Evolutionary conservation across 1,140 invertebrate genomes (phyloP), one percentile per base, ranked within the genome.

Genomic region (Coptotermes formosanus): DNA sequence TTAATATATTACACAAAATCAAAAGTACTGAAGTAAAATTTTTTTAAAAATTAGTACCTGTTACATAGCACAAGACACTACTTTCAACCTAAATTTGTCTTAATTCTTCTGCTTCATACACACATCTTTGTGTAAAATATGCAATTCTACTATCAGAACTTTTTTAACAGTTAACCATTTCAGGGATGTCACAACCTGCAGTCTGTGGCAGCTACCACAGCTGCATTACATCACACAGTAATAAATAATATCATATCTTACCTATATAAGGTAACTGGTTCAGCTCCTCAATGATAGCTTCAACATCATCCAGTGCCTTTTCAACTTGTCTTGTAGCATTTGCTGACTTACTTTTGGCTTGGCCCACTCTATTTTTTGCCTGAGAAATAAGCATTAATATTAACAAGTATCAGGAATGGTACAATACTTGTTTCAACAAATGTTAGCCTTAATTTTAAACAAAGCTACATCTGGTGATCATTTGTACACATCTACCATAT

Each of bases 331-430:
- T 94, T 64, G 94, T 94, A 0, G 97, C 96, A 88, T 96, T 93
- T 82, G 93, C 91, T 0, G 97, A 96, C 87, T 95, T 95, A 30
- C 94, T 96, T 90, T 97, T 97, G 3, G 97, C 97, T 92, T 97
- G 94, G 59, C 96, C 96, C 25, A 98, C 97, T 93, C 97, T 93
- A 88, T 93, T 92, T 88, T 95, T 92, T 6, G 94, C 94, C 93
- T 94, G 88, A 87, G 89, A 89, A 87, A 87, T 87, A 87, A 87
- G 45, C 52, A 81, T 43, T 44, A n/a, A 75, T 30, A 48, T 25
- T 14, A 16, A 59, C 25, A 14, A 30, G 14, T 25, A 84, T 23
- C 12, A 43, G 52, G 7, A 14, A 6, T 7, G 16, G 14, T 48
- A 48, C 9, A 21, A 3, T 19, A n/a, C 21, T 48, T 82, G 44